Evolutionary conservation across 2,888 invertebrate species (phyloP).

Genomic region (Eupithecia pulchellata): DNA sequence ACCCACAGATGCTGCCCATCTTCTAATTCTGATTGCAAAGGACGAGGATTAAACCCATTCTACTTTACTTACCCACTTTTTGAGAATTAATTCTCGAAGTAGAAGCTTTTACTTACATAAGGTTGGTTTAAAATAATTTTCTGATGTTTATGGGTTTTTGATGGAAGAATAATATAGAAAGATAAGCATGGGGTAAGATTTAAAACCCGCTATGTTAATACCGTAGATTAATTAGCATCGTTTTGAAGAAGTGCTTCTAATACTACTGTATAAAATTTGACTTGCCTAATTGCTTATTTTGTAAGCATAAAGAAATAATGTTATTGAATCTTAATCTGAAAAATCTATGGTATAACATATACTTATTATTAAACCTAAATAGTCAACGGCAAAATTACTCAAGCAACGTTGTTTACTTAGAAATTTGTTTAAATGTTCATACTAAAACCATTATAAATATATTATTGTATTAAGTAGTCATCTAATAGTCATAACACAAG

Average conservation of each 20-base stretch:
- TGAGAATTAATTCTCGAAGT: conserved; percentile 56
- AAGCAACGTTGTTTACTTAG: background rate
- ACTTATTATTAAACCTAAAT: too few relatives aligned
- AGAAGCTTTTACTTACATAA: conserved; percentile 3
- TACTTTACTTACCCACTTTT: conserved; percentile 54
- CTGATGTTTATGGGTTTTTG: conserved; percentile 16
- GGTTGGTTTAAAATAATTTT: conserved; percentile 3
- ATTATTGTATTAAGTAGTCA: too few relatives aligned
- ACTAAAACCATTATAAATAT: too few relatives aligned
- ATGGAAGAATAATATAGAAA: conserved; percentile 60
- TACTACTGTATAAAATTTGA: too few relatives aligned
- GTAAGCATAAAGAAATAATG: too few relatives aligned
- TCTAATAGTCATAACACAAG: too few relatives aligned
- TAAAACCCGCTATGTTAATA: background rate
- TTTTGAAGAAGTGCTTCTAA: too few relatives aligned
- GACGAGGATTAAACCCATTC: conserved; percentile 75
- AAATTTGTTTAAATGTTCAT: too few relatives aligned
- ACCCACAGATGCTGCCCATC: conserved; percentile 78
- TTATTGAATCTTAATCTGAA: too few relatives aligned
- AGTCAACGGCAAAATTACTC: background rate
- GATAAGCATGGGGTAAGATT: background rate
- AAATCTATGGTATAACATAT: too few relatives aligned
- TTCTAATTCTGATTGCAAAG: conserved; percentile 80
- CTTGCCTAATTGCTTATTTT: too few relatives aligned
- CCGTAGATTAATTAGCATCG: background rate